Percentiles rank a stretch among this genome's conserved stretches.
These are phyloP conservation scores for Oreochromis tanganicae DNA, from an alignment of 2,113 vertebrate genomes.

Conservation along the genomic window DNA sequence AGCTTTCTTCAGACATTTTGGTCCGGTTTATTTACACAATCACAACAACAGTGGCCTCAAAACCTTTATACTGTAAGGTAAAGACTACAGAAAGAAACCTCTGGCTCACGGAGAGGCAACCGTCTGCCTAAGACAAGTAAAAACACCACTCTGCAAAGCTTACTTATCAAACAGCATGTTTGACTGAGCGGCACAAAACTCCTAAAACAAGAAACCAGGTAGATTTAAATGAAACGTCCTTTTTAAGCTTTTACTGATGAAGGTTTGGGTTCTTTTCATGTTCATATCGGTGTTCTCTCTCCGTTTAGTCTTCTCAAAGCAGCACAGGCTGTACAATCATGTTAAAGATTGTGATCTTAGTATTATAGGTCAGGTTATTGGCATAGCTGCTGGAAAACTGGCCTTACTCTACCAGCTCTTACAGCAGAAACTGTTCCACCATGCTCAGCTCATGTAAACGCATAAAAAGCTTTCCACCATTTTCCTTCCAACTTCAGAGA, in stretches of 20 bases:
- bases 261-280: not conserved
- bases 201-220: not conserved
- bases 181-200: not conserved
- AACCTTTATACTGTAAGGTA: not conserved
- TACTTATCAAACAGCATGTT: not conserved
- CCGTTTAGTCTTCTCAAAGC: not conserved
- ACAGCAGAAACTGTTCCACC: not conserved
- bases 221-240: not conserved
- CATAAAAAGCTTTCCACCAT: not conserved
- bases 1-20: not conserved
- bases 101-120: not conserved
- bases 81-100: not conserved
- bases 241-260: not conserved
- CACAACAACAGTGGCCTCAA: not conserved
- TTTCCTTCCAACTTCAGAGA: not conserved
- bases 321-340: not conserved
- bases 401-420: not conserved
- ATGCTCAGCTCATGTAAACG: not conserved
- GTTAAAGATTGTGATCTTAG: not conserved
- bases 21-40: not conserved
- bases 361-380: not conserved
- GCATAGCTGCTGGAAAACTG: not conserved
- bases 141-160: not conserved
- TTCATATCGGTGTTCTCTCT: not conserved
- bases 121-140: not conserved